Evolutionary conservation across 2,113 vertebrate species (phyloP).

Genomic region (Nerophis ophidion): DNA sequence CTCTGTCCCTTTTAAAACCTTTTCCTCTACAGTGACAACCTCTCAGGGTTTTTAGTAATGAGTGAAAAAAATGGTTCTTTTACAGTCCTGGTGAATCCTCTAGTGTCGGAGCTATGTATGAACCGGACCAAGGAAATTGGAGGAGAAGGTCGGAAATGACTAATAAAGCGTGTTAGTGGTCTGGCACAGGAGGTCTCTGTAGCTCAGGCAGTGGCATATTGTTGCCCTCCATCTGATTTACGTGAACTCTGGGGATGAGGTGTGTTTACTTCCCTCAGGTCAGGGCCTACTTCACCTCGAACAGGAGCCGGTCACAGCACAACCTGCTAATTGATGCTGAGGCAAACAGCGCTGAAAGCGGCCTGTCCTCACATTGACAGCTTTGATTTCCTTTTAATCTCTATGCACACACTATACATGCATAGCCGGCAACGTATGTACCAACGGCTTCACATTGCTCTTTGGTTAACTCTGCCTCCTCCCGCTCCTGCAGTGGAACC

Average conservation of each 20-base stretch:
- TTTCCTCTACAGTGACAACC: conserved; percentile 21
- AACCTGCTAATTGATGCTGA: conserved; percentile 71
- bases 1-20: conserved; percentile 27
- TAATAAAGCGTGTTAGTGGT: conserved; percentile 53
- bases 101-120: conserved; percentile 46
- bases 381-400: conserved; percentile 54
- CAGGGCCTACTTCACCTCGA: conserved; percentile 51
- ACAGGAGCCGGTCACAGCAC: conserved; percentile 57
- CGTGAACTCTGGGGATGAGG: conserved; percentile 46
- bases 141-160: conserved; percentile 74
- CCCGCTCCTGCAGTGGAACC: conserved; percentile 39
- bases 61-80: conserved; percentile 47
- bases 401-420: conserved; percentile 13
- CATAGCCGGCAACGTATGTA: conserved; percentile 10
- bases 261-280: conserved; percentile 60
- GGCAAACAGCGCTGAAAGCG: conserved; percentile 58
- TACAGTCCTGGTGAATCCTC: conserved; percentile 44
- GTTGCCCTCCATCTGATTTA: conserved; percentile 53
- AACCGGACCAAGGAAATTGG: conserved; percentile 68
- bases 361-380: conserved; percentile 55
- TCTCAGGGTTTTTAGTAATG: conserved; percentile 22
- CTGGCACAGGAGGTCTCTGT: conserved; percentile 61
- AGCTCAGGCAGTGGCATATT: conserved; percentile 55
- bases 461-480: conserved; percentile 28
- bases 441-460: conserved; percentile 26